Evolutionary conservation across 2,113 vertebrate genomes (phyloP).

Genomic region (Urocolius indicus): DNA sequence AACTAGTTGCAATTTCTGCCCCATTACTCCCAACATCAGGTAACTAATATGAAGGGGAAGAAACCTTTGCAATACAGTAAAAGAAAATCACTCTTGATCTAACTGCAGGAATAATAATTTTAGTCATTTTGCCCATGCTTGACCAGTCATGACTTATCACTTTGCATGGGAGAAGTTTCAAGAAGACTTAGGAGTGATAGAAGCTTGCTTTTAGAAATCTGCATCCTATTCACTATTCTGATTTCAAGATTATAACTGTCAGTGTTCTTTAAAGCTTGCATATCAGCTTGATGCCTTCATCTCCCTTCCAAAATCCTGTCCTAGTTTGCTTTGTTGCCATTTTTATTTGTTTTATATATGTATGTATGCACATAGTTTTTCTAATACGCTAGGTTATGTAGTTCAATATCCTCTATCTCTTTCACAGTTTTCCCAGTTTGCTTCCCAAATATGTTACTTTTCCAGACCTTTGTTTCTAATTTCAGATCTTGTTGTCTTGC

Average conservation of each 20-base stretch:
- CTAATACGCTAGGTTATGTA: accelerated
- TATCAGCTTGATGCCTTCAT: neutral
- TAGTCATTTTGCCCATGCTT: neutral
- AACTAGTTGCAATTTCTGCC: neutral
- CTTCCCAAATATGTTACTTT: neutral
- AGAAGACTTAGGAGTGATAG: neutral
- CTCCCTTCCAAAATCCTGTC: neutral
- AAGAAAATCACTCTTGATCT: neutral
- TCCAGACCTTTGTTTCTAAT: neutral
- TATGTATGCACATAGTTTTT: neutral
- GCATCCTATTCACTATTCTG: neutral
- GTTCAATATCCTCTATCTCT: neutral
- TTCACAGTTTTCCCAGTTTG: neutral
- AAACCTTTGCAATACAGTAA: neutral
- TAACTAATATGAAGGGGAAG: neutral
- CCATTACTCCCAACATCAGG: neutral
- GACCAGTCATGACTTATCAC: neutral
- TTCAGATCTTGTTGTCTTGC: neutral
- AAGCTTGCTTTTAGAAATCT: neutral
- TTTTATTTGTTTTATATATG: neutral
- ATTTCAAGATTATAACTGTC: neutral
- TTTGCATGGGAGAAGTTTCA: neutral
- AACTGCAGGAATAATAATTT: neutral
- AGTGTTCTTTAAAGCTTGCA: neutral
- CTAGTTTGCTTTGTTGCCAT: neutral